Percentiles rank a stretch among this genome's conserved stretches.
Conservation (phyloP, 2,797 vertebrate species). For the Cygnus olor region DNA sequence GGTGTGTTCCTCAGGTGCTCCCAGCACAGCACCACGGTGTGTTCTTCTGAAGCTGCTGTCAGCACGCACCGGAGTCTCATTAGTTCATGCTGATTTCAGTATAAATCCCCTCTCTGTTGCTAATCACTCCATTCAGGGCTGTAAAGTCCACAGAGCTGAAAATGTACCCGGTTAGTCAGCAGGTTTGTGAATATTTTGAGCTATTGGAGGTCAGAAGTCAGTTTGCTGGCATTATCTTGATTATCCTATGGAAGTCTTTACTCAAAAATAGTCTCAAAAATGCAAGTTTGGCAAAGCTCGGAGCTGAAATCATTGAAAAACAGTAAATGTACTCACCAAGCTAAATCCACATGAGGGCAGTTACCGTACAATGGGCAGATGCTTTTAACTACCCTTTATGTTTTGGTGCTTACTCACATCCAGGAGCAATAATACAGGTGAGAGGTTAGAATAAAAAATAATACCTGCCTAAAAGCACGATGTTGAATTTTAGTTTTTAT, state of each 20-base stretch:
- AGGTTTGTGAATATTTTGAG: constrained; percentile 45
- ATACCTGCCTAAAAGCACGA: constrained; percentile 10
- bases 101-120: background rate
- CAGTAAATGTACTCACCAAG: background rate
- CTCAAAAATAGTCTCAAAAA: constrained; percentile 46
- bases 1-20: background rate
- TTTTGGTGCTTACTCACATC: background rate
- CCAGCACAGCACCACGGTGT: rapidly evolving
- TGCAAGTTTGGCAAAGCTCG: constrained; percentile 45
- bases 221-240: constrained; percentile 11
- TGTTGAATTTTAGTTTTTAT: background rate
- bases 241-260: constrained; percentile 45
- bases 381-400: constrained; percentile 27
- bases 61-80: background rate
- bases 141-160: constrained; percentile 39
- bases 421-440: constrained; percentile 6
- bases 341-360: constrained; percentile 6
- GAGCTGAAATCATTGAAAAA: constrained; percentile 24
- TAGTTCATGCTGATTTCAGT: constrained; percentile 17
- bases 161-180: constrained; percentile 44
- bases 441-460: constrained; percentile 40
- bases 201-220: constrained; percentile 46
- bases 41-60: background rate
- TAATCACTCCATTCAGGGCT: constrained; percentile 43
- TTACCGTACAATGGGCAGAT: constrained; percentile 7